Conservation (phyloP, 2,888 invertebrate genomes). For the Falcaria lacertinaria region DNA sequence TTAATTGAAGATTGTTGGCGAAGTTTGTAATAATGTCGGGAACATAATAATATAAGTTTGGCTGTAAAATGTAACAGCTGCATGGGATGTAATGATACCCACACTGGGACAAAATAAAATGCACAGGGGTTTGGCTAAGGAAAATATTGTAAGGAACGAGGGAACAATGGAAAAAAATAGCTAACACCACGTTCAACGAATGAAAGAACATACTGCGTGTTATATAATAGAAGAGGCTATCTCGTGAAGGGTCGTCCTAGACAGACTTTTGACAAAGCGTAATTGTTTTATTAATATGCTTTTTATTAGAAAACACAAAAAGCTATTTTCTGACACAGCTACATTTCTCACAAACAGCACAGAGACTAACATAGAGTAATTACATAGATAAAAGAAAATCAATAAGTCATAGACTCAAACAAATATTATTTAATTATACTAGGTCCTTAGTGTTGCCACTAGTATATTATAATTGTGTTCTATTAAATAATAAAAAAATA, state of each 20-base stretch:
- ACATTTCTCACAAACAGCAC: no score
- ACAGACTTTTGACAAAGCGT: constrained; percentile 38
- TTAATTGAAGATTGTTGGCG: constrained; percentile 45
- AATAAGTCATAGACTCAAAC: no score
- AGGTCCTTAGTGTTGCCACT: no score
- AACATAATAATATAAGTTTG: constrained; percentile 70
- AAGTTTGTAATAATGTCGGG: constrained; percentile 58
- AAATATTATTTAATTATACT: no score
- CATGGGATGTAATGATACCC: constrained; percentile 60
- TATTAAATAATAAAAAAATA: no score
- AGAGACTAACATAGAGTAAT: no score
- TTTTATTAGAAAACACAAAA: constrained; percentile 26
- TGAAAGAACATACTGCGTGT: constrained; percentile 34
- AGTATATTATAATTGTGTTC: no score
- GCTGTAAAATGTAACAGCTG: constrained; percentile 72
- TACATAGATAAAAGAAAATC: no score
- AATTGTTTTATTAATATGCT: constrained; percentile 44
- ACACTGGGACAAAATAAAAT: constrained; percentile 48
- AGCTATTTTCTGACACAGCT: no score
- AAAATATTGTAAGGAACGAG: constrained; percentile 40
- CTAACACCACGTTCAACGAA: constrained; percentile 43
- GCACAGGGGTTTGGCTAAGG: constrained; percentile 47
- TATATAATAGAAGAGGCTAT: constrained; percentile 33
- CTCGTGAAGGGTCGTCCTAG: constrained; percentile 41
- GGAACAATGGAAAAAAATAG: constrained; percentile 41